These are phyloP conservation scores for Nanorana parkeri DNA, from an alignment of 2,113 vertebrate species.

Conservation along the genomic window DNA sequence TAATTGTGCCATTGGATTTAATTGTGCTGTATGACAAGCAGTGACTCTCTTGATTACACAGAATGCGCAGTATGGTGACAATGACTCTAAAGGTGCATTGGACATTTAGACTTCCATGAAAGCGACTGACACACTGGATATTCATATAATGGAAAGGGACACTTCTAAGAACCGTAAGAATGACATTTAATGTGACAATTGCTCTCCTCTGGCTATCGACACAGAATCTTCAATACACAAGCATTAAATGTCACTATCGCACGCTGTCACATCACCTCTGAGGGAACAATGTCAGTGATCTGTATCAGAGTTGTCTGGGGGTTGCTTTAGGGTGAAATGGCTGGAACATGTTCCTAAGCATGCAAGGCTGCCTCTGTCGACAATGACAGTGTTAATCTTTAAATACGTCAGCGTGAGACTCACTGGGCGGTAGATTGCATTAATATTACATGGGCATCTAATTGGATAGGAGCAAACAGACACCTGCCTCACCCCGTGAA, in stretches of 20 bases:
- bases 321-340: background rate
- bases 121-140: background rate
- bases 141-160: background rate
- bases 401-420: background rate
- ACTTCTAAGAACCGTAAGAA: background rate
- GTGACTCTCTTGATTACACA: background rate
- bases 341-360: too few relatives aligned
- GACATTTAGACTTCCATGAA: background rate
- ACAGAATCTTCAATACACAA: too few relatives aligned
- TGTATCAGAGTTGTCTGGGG: background rate
- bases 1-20: too few relatives aligned
- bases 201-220: too few relatives aligned
- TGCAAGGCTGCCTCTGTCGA: background rate
- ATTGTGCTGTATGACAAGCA: background rate
- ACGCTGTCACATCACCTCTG: background rate
- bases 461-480: background rate
- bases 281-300: background rate
- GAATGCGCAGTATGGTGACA: background rate
- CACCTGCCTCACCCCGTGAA: background rate
- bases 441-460: background rate
- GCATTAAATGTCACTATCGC: background rate
- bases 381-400: background rate
- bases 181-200: background rate
- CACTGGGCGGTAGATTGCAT: background rate
- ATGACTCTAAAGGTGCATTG: background rate